Conservation (phyloP, 2,888 invertebrate species). For the Folsomia manolachei region DNA sequence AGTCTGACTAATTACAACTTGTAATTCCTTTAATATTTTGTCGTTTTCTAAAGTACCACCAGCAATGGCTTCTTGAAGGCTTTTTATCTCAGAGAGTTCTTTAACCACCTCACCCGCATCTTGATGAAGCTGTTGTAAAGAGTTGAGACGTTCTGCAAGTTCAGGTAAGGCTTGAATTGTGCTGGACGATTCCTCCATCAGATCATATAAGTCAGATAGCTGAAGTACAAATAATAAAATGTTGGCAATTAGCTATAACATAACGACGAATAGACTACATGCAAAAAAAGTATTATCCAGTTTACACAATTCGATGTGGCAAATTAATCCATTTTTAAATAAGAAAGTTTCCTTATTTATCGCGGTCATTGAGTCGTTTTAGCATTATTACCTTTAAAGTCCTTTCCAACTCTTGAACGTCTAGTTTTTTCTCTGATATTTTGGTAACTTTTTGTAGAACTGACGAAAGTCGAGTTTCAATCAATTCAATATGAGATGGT, state of each 20-base stretch:
- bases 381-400: slow-evolving; percentile 68
- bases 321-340: too few species aligned
- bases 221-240: slow-evolving; percentile 54
- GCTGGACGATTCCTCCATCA: slow-evolving; percentile 81
- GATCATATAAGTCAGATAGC: slow-evolving; percentile 80
- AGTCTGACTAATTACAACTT: slow-evolving; percentile 34
- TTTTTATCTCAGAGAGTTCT: slow-evolving; percentile 44
- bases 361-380: too few species aligned
- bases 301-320: too few species aligned
- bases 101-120: slow-evolving; percentile 47
- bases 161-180: slow-evolving; percentile 74
- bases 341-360: too few species aligned
- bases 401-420: slow-evolving; percentile 62
- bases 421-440: slow-evolving; percentile 61
- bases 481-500: slow-evolving; percentile 74
- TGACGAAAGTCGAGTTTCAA: slow-evolving; percentile 75
- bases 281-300: too few species aligned
- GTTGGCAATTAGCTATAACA: neutral
- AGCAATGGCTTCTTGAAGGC: slow-evolving; percentile 46
- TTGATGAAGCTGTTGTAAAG: slow-evolving; percentile 80
- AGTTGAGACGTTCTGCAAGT: slow-evolving; percentile 78
- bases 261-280: neutral
- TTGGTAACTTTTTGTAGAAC: slow-evolving; percentile 75
- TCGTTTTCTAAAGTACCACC: slow-evolving; percentile 47
- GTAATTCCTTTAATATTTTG: slow-evolving; percentile 41